Evolutionary conservation across 2,113 vertebrate species (phyloP).

Genomic region (Cebidichthys violaceus): DNA sequence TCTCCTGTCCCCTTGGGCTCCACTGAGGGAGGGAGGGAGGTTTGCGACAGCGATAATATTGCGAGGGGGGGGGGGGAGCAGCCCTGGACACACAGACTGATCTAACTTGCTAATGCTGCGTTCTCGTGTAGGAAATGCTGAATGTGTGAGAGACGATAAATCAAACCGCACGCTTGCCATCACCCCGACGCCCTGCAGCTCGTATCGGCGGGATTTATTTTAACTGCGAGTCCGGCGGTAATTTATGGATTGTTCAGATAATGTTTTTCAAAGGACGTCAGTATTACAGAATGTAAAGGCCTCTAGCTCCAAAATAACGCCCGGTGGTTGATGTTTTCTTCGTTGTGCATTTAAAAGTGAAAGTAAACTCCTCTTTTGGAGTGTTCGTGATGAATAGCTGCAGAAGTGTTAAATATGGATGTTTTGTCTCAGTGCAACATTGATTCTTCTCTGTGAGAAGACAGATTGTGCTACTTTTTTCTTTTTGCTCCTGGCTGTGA

Average conservation of each 20-base stretch:
- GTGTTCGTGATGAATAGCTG: slow-evolving; percentile 15
- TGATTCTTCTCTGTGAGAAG: slow-evolving; percentile 39
- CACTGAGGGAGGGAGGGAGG: slow-evolving; percentile 23
- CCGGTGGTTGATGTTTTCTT: background rate
- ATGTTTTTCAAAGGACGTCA: slow-evolving; percentile 27
- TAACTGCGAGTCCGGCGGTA: slow-evolving; percentile 11
- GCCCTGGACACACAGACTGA: slow-evolving; percentile 31
- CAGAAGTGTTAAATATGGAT: slow-evolving; percentile 39
- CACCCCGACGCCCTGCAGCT: slow-evolving; percentile 16
- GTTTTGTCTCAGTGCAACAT: slow-evolving; percentile 22
- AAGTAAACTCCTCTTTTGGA: background rate
- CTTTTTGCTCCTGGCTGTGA: slow-evolving; percentile 31
- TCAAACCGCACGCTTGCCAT: background rate
- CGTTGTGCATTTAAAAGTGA: background rate
- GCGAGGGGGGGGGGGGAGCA: slow-evolving; percentile 8
- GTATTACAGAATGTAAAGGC: background rate
- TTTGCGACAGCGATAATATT: slow-evolving; percentile 26
- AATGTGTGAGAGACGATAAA: slow-evolving; percentile 46
- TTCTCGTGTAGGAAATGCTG: slow-evolving; percentile 29
- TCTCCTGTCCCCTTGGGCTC: slow-evolving; percentile 65
- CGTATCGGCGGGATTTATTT: slow-evolving; percentile 35
- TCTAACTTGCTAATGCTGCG: slow-evolving; percentile 60
- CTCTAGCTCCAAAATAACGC: background rate
- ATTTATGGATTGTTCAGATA: slow-evolving; percentile 31
- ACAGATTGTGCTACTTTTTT: slow-evolving; percentile 7